Evolutionary conservation across 2,113 vertebrate species (phyloP), one percentile per base, ranked within the genome.

Genomic region (Cebidichthys violaceus): DNA sequence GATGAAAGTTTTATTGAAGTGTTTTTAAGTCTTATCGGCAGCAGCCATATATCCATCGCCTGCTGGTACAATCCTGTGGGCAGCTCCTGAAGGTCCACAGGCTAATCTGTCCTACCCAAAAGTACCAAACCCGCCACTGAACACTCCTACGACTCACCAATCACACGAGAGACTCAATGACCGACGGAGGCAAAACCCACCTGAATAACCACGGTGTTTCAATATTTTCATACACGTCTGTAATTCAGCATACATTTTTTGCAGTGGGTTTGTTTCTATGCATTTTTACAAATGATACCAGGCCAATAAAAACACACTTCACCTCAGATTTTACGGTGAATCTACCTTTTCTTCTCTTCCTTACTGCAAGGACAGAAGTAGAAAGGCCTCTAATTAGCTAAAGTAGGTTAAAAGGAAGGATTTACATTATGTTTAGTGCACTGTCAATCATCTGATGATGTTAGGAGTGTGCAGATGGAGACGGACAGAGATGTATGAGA

Each of bases 1-100:
- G 86, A 89, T 87, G 64, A 74, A 87, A 65, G 75, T 84, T 83
- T 79, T 82, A 92, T 85, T 91, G 81, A 92, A 86, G 89, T 89
- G 80, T 80, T 68, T 77, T 80, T 72, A 68, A 76, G 89, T 82
- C 84, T 95, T 94, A 94, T 95, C 93, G 70, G 89, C 86, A 47
- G 89, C 82, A 77, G 88, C 77, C 93, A 92, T 61, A 89, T 89
- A 89, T 90, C 79, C 86, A 83, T 73, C 39, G 18, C 90, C 80
- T 82, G 89, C 90, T 86, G 89, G 50, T 87, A 41, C 37, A 47
- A 75, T 52, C 66, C 90, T 79, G 74, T 74, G 41, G 88, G 84
- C n/a, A 35, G 69, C 69, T 73, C 67, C 62, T 86, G 10, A 43
- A 65, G 80, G 72, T 90, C 85, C 81, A 70, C 72, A 31, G 72